Conservation (phyloP, 2,113 vertebrate genomes). For the cat (Felis catus) region DNA sequence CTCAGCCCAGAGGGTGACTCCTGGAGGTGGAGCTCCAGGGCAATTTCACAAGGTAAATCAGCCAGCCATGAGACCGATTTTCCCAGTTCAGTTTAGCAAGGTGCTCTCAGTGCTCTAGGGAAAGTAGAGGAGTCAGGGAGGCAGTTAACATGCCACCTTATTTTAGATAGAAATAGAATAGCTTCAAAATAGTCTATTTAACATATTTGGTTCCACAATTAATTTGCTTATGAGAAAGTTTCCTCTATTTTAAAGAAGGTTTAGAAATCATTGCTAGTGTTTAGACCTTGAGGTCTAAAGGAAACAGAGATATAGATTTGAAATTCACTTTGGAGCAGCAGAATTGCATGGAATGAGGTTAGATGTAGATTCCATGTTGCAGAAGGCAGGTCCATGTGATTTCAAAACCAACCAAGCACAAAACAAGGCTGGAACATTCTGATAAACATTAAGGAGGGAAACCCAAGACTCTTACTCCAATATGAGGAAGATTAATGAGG, state of each 20-base stretch:
- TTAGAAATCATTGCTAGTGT: neutral
- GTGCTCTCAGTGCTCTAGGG: neutral
- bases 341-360: neutral
- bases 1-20: neutral
- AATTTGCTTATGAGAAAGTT: neutral
- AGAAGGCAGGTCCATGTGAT: neutral
- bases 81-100: neutral
- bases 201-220: neutral
- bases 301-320: neutral
- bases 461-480: neutral
- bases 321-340: neutral
- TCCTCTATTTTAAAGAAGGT: neutral
- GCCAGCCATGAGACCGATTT: accelerated
- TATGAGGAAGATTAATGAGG: neutral
- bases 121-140: neutral
- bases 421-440: neutral
- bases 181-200: neutral
- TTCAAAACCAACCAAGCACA: neutral
- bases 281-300: neutral
- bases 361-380: neutral
- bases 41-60: neutral
- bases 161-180: neutral
- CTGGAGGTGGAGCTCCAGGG: neutral
- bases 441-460: neutral
- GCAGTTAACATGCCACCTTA: neutral